Conservation (phyloP, 2,797 vertebrate genomes). For the Hipposideros larvatus region DNA sequence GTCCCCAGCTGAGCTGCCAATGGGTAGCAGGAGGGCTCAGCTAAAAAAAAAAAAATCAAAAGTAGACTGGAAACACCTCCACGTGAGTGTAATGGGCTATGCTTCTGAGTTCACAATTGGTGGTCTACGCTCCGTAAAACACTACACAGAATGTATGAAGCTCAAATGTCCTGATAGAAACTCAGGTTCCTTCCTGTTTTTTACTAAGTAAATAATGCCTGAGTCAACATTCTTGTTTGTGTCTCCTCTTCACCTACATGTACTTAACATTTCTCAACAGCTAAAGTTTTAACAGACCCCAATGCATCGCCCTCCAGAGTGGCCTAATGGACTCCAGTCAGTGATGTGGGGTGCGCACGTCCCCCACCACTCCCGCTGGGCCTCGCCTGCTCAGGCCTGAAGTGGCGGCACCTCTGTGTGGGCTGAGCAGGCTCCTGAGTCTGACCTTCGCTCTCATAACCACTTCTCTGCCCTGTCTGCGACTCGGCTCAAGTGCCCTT, state of each 20-base stretch:
- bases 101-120: fast-evolving
- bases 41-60: too few species aligned
- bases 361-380: too few species aligned
- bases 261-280: background rate
- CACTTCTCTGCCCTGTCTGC: background rate
- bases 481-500: background rate
- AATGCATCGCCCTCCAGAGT: too few species aligned
- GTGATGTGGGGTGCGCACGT: background rate
- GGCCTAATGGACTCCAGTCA: too few species aligned
- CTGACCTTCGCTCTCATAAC: background rate
- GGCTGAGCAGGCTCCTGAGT: background rate
- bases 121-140: fast-evolving
- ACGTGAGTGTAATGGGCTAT: fast-evolving
- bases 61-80: too few species aligned
- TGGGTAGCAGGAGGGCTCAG: too few species aligned
- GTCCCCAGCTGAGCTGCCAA: too few species aligned
- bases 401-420: too few species aligned
- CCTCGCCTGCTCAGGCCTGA: too few species aligned
- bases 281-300: background rate
- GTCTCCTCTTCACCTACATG: background rate
- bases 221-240: background rate
- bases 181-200: background rate
- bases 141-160: fast-evolving
- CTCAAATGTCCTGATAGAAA: fast-evolving
- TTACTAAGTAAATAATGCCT: background rate